These are phyloP conservation scores for Galeruca laticollis DNA, from an alignment of 2,888 invertebrate species.

Conservation along the genomic window DNA sequence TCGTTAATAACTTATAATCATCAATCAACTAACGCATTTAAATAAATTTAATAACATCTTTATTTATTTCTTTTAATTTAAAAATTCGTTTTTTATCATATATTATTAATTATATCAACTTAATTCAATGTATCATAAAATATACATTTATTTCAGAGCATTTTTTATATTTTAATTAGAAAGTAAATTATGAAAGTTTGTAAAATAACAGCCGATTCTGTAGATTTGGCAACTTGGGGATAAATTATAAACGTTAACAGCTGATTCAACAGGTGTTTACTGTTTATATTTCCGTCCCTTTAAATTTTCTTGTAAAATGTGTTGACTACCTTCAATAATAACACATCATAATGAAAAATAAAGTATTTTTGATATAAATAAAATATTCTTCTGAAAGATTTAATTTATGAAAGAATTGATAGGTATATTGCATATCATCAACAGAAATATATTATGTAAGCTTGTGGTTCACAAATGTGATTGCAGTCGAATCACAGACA, in stretches of 20 bases:
- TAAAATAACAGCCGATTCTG: not conserved
- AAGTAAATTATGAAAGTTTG: not conserved
- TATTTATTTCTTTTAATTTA: not conserved
- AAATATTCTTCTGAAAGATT: too few relatives aligned
- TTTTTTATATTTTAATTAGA: not conserved
- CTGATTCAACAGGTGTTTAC: constrained; percentile 53
- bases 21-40: too few relatives aligned
- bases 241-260: constrained; percentile 41
- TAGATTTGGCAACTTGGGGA: not conserved
- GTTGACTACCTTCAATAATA: not conserved
- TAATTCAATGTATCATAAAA: not conserved
- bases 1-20: too few relatives aligned
- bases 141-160: not conserved
- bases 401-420: too few relatives aligned
- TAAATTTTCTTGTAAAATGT: constrained; percentile 7
- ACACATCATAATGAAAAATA: not conserved
- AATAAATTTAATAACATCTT: too few relatives aligned
- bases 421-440: too few relatives aligned
- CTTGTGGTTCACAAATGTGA: too few relatives aligned
- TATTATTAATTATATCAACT: not conserved
- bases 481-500: too few relatives aligned
- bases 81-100: not conserved
- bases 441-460: too few relatives aligned
- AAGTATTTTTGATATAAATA: not conserved
- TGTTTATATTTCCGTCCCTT: constrained; percentile 38